Percentiles rank a stretch among this genome's conserved stretches.
phyloP scores from a whole-genome alignment of 92 coral and sea anemone species.

The Meandrina meandrites region DNA sequence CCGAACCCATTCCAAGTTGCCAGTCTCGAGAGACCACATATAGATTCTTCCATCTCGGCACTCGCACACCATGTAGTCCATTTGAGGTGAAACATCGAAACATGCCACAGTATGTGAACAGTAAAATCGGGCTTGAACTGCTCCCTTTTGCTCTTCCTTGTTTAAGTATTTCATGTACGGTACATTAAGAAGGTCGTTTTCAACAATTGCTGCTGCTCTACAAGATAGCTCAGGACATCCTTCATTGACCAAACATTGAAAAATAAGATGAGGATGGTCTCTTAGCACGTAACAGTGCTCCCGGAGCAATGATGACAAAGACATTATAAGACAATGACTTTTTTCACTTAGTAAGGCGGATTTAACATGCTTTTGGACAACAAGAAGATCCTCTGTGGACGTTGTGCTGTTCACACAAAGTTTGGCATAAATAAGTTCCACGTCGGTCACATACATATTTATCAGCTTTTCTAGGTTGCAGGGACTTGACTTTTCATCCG shows the following conservation, averaged over 20 bases:
- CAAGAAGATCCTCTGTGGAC: not conserved
- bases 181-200: not conserved
- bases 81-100: conserved; percentile 32
- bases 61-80: conserved; percentile 28
- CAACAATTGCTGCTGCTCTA: conserved; percentile 1
- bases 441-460: not conserved
- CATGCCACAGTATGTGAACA: conserved; percentile 20
- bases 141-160: not conserved
- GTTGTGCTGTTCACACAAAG: conserved; percentile 5
- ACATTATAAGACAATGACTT: not conserved
- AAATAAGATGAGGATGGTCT: not conserved
- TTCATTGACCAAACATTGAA: conserved; percentile 15
- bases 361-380: not conserved
- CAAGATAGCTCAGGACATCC: not conserved
- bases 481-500: not conserved
- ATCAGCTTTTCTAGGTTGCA: not conserved
- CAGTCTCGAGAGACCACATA: conserved; percentile 27
- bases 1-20: conserved; percentile 7
- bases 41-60: conserved; percentile 30
- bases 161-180: conserved; percentile 7
- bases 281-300: not conserved
- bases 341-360: not conserved
- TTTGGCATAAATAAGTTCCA: conserved; percentile 7
- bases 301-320: not conserved
- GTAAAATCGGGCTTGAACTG: conserved; percentile 13